phyloP scores from a whole-genome alignment of 2,888 invertebrate species.

The Hemistola chrysoprasaria region DNA sequence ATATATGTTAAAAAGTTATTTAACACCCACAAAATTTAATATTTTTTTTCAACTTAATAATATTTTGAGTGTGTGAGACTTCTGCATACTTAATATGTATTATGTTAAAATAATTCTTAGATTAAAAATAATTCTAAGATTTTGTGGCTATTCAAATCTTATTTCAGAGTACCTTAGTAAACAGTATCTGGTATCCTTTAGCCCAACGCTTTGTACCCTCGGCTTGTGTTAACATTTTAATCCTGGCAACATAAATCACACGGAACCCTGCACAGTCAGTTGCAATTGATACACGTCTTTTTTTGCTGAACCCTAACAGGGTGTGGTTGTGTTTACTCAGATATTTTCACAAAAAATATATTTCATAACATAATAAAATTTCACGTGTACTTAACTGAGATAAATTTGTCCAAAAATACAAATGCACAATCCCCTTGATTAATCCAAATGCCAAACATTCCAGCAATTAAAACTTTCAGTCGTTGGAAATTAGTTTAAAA shows the following conservation, averaged over 20 bases:
- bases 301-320: slow-evolving; percentile 30
- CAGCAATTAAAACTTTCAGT: slow-evolving; percentile 29
- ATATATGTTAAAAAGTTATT: too few relatives aligned
- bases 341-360: slow-evolving; percentile 25
- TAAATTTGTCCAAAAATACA: too few relatives aligned
- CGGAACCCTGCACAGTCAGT: slow-evolving; percentile 38
- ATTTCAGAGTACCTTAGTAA: too few relatives aligned
- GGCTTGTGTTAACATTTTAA: slow-evolving; percentile 53
- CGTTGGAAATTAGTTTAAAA: slow-evolving; percentile 42
- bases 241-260: slow-evolving; percentile 63
- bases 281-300: slow-evolving; percentile 54
- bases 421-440: too few relatives aligned
- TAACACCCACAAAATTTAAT: too few relatives aligned
- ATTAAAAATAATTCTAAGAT: too few relatives aligned
- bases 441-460: slow-evolving; percentile 22
- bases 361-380: background rate
- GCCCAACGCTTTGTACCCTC: slow-evolving; percentile 5
- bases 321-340: slow-evolving; percentile 24
- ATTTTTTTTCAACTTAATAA: too few relatives aligned
- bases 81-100: too few relatives aligned
- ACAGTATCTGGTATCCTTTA: background rate
- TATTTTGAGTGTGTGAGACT: too few relatives aligned
- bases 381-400: too few relatives aligned
- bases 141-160: too few relatives aligned
- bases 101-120: too few relatives aligned